phyloP scores from a whole-genome alignment of 2,888 invertebrate species.

The Epicampocera succincta region DNA sequence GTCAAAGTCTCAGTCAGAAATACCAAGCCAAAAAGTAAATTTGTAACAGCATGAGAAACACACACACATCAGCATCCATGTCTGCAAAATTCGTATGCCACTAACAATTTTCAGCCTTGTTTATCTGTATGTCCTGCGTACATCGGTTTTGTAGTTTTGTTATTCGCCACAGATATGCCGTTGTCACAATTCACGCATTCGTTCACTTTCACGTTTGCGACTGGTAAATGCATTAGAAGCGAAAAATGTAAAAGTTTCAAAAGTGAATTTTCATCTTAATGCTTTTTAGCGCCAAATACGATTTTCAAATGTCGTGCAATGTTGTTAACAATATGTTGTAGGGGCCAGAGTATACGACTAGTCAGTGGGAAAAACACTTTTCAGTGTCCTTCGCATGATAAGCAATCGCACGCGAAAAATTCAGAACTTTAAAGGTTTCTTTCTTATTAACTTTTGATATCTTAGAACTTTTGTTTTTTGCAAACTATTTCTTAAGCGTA shows the following conservation, averaged over 20 bases:
- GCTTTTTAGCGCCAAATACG: conserved; percentile 31
- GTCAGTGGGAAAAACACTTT: conserved; percentile 1
- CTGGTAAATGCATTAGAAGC: not conserved
- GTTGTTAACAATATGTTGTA: conserved; percentile 12
- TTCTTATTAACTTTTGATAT: no score
- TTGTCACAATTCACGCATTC: conserved; percentile 2
- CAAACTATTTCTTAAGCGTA: no score
- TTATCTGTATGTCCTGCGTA: no score
- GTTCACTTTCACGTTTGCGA: conserved; percentile 6
- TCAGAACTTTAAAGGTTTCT: not conserved
- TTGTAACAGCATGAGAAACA: not conserved
- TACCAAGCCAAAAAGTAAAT: not conserved
- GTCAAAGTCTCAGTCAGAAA: conserved; percentile 12
- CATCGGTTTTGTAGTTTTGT: no score
- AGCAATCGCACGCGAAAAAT: not conserved
- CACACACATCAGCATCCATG: not conserved
- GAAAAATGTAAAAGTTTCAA: conserved; percentile 6
- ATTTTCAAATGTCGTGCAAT: conserved; percentile 61
- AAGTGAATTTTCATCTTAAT: conserved; percentile 6
- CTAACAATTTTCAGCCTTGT: not conserved
- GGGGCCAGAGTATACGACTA: not conserved
- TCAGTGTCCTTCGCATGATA: not conserved
- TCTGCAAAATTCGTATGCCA: not conserved
- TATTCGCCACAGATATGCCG: not conserved
- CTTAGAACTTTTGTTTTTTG: no score